Conservation (phyloP, 2,797 vertebrate genomes). For the Lepilemur septentrionalis region DNA sequence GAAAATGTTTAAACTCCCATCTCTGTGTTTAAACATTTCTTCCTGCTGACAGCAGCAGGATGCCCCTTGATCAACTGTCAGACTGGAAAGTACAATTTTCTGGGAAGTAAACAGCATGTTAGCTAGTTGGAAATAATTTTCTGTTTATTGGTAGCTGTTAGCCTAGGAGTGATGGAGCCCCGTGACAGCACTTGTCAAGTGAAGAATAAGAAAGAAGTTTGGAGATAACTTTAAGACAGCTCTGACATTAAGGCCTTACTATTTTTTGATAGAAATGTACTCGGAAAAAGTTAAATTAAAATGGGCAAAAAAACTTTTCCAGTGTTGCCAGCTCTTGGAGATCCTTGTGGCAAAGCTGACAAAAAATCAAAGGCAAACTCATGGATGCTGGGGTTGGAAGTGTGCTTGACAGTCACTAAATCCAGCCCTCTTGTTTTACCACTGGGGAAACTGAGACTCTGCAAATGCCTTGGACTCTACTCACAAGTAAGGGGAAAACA, state of each 20-base stretch:
- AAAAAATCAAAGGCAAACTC: background rate
- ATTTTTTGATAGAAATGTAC: conserved; percentile 75
- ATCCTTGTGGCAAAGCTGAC: conserved; percentile 25
- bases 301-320: conserved; percentile 54
- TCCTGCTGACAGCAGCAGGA: conserved; percentile 87
- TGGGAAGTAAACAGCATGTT: conserved; percentile 88
- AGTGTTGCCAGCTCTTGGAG: conserved; percentile 11
- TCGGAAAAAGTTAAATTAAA: conserved; percentile 69
- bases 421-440: background rate
- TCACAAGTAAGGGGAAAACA: background rate
- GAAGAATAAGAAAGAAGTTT: conserved; percentile 78
- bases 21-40: conserved; percentile 88
- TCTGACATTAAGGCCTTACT: conserved; percentile 74
- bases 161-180: conserved; percentile 81
- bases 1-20: conserved; percentile 89
- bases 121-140: conserved; percentile 86
- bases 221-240: conserved; percentile 72
- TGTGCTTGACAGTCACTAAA: background rate
- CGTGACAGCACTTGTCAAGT: conserved; percentile 83
- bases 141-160: conserved; percentile 85
- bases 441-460: conserved; percentile 30
- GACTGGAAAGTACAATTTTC: conserved; percentile 85
- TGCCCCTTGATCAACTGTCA: conserved; percentile 89
- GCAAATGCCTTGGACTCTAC: background rate
- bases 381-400: background rate